Percentiles rank a stretch among this genome's conserved stretches.
These are phyloP conservation scores for Bhutanitis thaidina DNA, from an alignment of 2,888 invertebrate species.

Conservation along the genomic window DNA sequence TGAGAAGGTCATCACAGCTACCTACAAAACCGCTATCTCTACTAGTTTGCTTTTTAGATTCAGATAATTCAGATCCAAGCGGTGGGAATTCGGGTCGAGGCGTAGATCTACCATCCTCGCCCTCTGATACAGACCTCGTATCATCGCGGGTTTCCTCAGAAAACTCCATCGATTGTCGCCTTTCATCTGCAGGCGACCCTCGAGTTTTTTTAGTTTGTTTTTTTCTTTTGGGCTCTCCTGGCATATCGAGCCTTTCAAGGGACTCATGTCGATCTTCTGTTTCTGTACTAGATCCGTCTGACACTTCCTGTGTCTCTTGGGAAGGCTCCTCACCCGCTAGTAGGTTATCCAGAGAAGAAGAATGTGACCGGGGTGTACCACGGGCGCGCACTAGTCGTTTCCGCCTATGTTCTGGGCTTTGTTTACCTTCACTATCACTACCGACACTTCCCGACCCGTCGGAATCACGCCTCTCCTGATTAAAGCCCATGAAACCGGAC, in stretches of 20 bases:
- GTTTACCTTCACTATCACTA: slow-evolving; percentile 93
- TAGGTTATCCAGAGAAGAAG: slow-evolving; percentile 89
- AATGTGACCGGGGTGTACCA: slow-evolving; percentile 90
- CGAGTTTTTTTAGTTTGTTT: slow-evolving; percentile 86
- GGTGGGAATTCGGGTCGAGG: slow-evolving; percentile 84
- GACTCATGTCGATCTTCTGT: slow-evolving; percentile 83
- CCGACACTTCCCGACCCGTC: slow-evolving; percentile 93
- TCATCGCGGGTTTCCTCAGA: slow-evolving; percentile 81
- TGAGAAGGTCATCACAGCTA: slow-evolving; percentile 91
- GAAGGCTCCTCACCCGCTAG: slow-evolving; percentile 82
- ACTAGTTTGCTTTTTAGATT: slow-evolving; percentile 88
- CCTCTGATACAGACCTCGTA: slow-evolving; percentile 80
- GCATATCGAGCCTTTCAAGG: slow-evolving; percentile 86
- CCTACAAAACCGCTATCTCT: slow-evolving; percentile 94
- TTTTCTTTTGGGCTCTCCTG: slow-evolving; percentile 91
- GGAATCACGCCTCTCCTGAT: slow-evolving; percentile 86
- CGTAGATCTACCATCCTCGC: slow-evolving; percentile 84
- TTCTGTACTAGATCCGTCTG: slow-evolving; percentile 89
- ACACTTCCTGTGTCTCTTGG: slow-evolving; percentile 78
- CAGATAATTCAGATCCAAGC: slow-evolving; percentile 78
- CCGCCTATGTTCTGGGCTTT: slow-evolving; percentile 91
- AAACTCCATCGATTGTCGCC: slow-evolving; percentile 82
- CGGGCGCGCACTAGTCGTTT: slow-evolving; percentile 90
- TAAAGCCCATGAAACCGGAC: slow-evolving; percentile 91
- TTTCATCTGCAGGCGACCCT: slow-evolving; percentile 81